Evolutionary conservation across 2,797 vertebrate genomes (phyloP), one percentile per base, ranked within the genome.

Genomic region (Sebastes kiyomatsui): DNA sequence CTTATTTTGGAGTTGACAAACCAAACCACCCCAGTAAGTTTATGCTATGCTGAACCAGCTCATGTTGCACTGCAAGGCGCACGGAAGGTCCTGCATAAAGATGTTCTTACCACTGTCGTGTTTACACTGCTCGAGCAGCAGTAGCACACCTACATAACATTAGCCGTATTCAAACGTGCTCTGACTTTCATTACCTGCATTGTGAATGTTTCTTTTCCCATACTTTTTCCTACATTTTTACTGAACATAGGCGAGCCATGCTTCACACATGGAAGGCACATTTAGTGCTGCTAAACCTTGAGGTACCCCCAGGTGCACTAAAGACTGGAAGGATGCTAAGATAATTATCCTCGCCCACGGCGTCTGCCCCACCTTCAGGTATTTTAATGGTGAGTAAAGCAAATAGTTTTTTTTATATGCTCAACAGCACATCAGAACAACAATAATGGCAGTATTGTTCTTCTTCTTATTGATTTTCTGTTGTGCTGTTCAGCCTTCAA

Each of bases 331-430:
- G 59, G 67, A 72, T 77, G 33, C 33, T 25, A 33, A 58, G 42
- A 80, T 72, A 58, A 38, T 69, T 61, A 49, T 9, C 61, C 67
- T 11, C 5, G 16, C 61, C 55, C 52, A 52, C 62, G 5, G 18
- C 12, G 46, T 49, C 16, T 46, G 10, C 13, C 7, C 16, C 35
- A 10, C 23, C 73, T 25, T 33, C 59, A 66, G 22, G 35, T 46
- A 38, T 28, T 72, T 67, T 59, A 72, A 55, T 66, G 60, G 65
- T 71, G 62, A 78, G 72, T 85, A 12, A 58, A 20, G 23, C 2
- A 23, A 23, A 23, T 23, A 27, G 18, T 61, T 27, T 42, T 64
- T 38, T 23, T 66, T 2, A 30, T 67, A 28, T 28, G 42, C 65
- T 20, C 38, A 49, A 18, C 33, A 35, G 62, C 35, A 25, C 62